Evolutionary conservation across 2,797 vertebrate genomes (phyloP).

Genomic region (Liasis olivaceus): DNA sequence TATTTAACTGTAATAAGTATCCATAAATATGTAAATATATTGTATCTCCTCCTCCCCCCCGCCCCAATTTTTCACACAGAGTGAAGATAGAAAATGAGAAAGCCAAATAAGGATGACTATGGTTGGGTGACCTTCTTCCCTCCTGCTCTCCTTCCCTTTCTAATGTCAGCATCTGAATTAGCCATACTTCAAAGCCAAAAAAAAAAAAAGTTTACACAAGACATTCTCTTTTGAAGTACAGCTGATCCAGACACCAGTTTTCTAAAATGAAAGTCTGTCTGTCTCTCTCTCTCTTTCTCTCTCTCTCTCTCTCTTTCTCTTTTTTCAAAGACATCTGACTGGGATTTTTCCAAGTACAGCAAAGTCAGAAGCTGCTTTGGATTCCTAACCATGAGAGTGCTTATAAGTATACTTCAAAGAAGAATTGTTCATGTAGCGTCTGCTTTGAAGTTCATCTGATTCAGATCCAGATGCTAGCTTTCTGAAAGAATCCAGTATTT

Average conservation of each 20-base stretch:
- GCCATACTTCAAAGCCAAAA: slow-evolving; percentile 69
- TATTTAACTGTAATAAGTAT: neutral
- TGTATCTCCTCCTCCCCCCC: neutral
- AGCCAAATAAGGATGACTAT: slow-evolving; percentile 46
- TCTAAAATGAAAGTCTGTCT: slow-evolving; percentile 66
- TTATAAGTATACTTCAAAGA: slow-evolving; percentile 73
- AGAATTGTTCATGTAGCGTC: slow-evolving; percentile 56
- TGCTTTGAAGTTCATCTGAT: slow-evolving; percentile 72
- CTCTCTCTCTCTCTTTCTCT: neutral
- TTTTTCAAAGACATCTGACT: slow-evolving; percentile 69
- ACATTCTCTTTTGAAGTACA: slow-evolving; percentile 71
- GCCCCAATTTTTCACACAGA: slow-evolving; percentile 35
- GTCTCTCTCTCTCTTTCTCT: neutral
- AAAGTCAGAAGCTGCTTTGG: slow-evolving; percentile 65
- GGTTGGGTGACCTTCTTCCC: slow-evolving; percentile 62
- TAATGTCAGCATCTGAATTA: slow-evolving; percentile 69
- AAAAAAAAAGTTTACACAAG: neutral
- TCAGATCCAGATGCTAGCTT: slow-evolving; percentile 68
- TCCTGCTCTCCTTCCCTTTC: slow-evolving; percentile 31
- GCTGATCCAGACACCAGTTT: slow-evolving; percentile 72
- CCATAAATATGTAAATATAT: neutral
- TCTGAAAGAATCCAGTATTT: slow-evolving; percentile 57
- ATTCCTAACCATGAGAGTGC: slow-evolving; percentile 70
- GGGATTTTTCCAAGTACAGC: slow-evolving; percentile 67
- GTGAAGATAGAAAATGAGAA: slow-evolving; percentile 45